Evolutionary conservation across 2,888 invertebrate genomes (phyloP).

Genomic region (Coenonympha glycerion): DNA sequence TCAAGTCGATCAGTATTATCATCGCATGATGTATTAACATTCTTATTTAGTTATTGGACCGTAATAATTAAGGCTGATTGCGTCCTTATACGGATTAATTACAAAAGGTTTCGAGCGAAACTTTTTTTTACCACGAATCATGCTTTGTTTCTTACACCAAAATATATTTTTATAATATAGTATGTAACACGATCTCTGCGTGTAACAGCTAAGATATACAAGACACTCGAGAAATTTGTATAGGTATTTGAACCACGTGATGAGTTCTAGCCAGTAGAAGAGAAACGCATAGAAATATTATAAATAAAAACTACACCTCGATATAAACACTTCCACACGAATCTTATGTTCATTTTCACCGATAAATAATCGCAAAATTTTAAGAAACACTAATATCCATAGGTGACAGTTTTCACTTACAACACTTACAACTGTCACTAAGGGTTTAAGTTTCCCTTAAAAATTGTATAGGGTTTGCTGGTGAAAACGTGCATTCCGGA

Average conservation of each 20-base stretch:
- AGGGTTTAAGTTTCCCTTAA: too few species aligned
- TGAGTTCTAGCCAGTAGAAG: too few species aligned
- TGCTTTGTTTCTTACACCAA: neutral
- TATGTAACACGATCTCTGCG: neutral
- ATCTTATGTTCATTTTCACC: too few species aligned
- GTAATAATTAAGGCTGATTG: slow-evolving; percentile 12
- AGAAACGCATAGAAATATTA: too few species aligned
- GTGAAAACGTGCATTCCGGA: too few species aligned
- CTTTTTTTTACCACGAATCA: neutral
- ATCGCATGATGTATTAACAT: slow-evolving; percentile 22
- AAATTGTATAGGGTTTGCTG: too few species aligned
- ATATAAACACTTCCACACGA: too few species aligned
- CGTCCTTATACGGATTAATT: slow-evolving; percentile 7
- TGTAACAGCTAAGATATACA: neutral
- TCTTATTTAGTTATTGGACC: slow-evolving; percentile 10
- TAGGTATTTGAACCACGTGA: neutral
- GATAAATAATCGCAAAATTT: too few species aligned
- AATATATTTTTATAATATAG: too few species aligned
- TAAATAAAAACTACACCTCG: neutral
- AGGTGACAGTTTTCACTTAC: too few species aligned
- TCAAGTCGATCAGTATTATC: slow-evolving; percentile 24
- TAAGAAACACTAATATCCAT: too few species aligned
- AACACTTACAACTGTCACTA: too few species aligned
- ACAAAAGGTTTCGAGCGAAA: neutral
- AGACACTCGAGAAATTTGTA: neutral